Evolutionary conservation across 2,797 vertebrate species (phyloP).

Genomic region (Vespertilio murinus): DNA sequence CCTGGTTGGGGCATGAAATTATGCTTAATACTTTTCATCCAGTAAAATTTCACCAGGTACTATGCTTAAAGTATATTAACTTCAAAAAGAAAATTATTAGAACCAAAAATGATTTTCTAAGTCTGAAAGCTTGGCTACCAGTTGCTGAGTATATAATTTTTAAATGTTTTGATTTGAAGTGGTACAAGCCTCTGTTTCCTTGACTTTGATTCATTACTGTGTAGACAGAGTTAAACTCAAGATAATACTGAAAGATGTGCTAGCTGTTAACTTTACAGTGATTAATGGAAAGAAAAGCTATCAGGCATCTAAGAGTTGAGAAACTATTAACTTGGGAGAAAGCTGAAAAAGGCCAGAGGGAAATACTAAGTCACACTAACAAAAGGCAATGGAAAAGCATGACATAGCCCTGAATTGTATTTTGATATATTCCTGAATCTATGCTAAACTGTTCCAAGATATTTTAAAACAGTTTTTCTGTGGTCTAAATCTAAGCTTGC

Average conservation of each 20-base stretch:
- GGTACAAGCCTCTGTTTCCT: constrained; percentile 57
- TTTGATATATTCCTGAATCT: constrained; percentile 69
- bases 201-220: constrained; percentile 80
- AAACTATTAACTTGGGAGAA: constrained; percentile 86
- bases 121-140: background rate
- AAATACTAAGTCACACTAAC: constrained; percentile 84
- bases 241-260: constrained; percentile 79
- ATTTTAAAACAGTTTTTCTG: constrained; percentile 40
- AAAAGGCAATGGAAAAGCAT: constrained; percentile 71
- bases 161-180: constrained; percentile 65
- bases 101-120: constrained; percentile 23
- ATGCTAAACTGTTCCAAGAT: constrained; percentile 52
- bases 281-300: constrained; percentile 93
- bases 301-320: constrained; percentile 82
- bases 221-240: constrained; percentile 79
- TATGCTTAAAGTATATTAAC: background rate
- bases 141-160: background rate
- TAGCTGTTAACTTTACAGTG: constrained; percentile 91
- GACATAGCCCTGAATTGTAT: constrained; percentile 50
- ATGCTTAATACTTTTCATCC: background rate
- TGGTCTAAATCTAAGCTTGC: constrained; percentile 41
- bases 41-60: background rate
- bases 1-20: background rate
- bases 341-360: constrained; percentile 87
- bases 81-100: background rate